Evolutionary conservation across 2,797 vertebrate species (phyloP), one percentile per base, ranked within the genome.

Genomic region (Rhinatrema bivittatum): DNA sequence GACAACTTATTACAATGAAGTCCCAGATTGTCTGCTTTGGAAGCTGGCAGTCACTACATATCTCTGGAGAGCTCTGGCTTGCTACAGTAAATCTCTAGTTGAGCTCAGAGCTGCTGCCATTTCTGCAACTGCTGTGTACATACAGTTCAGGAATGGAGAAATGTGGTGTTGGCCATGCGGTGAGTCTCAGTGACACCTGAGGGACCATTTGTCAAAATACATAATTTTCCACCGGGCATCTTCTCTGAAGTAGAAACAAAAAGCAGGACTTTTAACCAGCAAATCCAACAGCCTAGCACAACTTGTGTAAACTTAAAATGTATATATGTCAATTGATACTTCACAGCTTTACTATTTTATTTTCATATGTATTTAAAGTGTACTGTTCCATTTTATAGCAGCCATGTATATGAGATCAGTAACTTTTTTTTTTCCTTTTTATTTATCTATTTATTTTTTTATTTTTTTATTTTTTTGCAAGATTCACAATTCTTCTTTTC

Each of bases 401-500:
- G 70, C 62, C 56, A 51, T 51, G 12, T 56, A 68, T 20, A 20
- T 50, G 67, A 66, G 47, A 68, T 69, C 55, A 33, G 50, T 52
- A 77, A 76, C 69, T 60, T 66, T 37, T 14, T 56, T n/a, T 32
- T 15, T 32, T 42, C 38, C 47, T 38, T 42, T 46, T 65, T 32
- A 42, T 47, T 39, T 38, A 38, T n/a, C n/a, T n/a, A n/a, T n/a
- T n/a, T n/a, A n/a, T n/a, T n/a, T n/a, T n/a, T n/a, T 49, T 47
- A 34, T n/a, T 60, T 42, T 24, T 60, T 66, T 63, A 16, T 42
- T 51, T 71, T 76, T 79, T 67, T 73, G 67, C 71, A 62, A 73
- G 68, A 75, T 74, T 67, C 25, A 18, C 60, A 55, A 58, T 67
- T 78, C 57, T 64, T n/a, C 64, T 73, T 58, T 61, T 78, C 76